A percentile compares a stretch with the other conserved stretches of the same genome.
phyloP scores from a whole-genome alignment of 1,140 invertebrate genomes.

The Dendrolimus punctatus region DNA sequence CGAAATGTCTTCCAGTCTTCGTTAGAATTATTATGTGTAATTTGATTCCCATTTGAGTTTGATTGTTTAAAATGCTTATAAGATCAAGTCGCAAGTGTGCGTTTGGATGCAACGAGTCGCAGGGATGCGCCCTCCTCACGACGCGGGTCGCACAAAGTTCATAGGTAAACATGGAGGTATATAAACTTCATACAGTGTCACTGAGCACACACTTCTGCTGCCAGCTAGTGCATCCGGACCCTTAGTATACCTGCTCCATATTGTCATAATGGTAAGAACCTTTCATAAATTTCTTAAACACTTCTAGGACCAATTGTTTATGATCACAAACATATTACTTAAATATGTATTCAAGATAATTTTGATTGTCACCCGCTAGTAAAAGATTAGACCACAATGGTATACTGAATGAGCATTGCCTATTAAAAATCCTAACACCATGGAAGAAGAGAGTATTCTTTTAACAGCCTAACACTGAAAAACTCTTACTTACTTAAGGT shows the following conservation, averaged over 20 bases:
- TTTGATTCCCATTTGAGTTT: constrained; percentile 21
- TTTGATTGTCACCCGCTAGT: too few species aligned
- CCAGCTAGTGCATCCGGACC: constrained; percentile 42
- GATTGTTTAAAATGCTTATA: constrained; percentile 16
- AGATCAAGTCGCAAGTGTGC: constrained; percentile 15
- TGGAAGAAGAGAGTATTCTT: too few species aligned
- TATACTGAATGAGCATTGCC: too few species aligned
- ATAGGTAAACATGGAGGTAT: constrained; percentile 63
- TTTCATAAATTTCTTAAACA: constrained; percentile 1
- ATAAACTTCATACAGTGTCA: constrained; percentile 58
- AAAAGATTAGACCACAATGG: too few species aligned
- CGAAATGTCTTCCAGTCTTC: constrained; percentile 5
- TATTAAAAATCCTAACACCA: too few species aligned
- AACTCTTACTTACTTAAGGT: too few species aligned
- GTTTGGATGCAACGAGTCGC: constrained; percentile 27
- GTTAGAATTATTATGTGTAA: constrained; percentile 10
- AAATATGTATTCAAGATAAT: too few species aligned
- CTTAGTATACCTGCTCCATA: constrained; percentile 17
- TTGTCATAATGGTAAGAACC: constrained; percentile 41
- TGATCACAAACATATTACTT: too few species aligned
- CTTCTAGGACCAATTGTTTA: too few species aligned
- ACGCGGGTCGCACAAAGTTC: constrained; percentile 55
- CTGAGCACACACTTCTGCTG: constrained; percentile 42
- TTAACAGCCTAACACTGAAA: too few species aligned
- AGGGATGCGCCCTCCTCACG: constrained; percentile 32